Conservation (phyloP, 2,888 invertebrate species). For the Reticulitermes lucifugus region DNA sequence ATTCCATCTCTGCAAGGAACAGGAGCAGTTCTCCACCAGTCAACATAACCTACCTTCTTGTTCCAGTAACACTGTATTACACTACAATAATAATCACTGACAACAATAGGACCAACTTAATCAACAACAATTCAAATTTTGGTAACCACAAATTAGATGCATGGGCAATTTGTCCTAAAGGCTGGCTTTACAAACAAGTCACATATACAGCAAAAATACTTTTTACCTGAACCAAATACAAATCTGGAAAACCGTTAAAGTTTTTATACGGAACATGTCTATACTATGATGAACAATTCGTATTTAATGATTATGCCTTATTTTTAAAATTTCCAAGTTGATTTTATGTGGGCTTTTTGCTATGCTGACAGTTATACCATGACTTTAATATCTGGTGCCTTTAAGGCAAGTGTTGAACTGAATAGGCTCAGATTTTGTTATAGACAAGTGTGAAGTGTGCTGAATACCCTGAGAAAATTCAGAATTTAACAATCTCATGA, state of each 20-base stretch:
- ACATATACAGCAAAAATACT: background rate
- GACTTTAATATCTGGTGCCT: slow-evolving; percentile 3
- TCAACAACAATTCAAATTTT: background rate
- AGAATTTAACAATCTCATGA: background rate
- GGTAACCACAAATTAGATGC: background rate
- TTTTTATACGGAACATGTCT: background rate
- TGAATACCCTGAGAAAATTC: background rate
- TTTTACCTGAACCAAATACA: background rate
- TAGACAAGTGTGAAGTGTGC: background rate
- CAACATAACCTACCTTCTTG: too few species aligned
- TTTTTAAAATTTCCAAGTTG: background rate
- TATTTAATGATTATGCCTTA: background rate
- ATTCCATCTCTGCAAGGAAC: too few species aligned
- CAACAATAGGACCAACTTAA: background rate
- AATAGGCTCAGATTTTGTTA: background rate
- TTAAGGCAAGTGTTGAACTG: background rate
- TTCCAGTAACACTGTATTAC: too few species aligned
- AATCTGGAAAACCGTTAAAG: background rate
- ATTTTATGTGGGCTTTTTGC: background rate
- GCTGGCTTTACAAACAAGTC: background rate
- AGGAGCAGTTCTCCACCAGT: too few species aligned
- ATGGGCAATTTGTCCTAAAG: background rate
- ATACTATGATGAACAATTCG: background rate
- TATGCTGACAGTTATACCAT: background rate
- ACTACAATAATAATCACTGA: background rate